Base-by-base conservation (phyloP, 2,797 vertebrate species). In the Columba guinea region DNA sequence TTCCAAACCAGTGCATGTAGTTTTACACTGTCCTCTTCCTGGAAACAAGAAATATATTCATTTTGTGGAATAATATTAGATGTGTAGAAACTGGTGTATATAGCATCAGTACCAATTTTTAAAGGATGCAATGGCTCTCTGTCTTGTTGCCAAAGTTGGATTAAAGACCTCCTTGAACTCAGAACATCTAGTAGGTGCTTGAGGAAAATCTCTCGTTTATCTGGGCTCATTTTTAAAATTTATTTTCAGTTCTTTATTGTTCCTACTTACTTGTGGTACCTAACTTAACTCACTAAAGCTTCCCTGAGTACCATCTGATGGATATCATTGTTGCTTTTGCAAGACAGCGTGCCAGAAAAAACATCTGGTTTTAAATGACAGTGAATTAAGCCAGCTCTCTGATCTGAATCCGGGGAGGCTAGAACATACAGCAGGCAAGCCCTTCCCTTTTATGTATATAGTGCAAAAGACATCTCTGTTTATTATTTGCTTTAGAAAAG, bases 341-440 rank as follows among this genome's bases (percentile, higher is more conserved):
- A 91, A 95, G 62, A 87, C 7, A 92, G 11, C 48, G 22, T 94
- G 85, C 76, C 74, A 96, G 94, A 89, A 96, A 94, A 88, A 93
- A 86, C 94, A 91, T 89, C 87, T 96, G 90, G 44, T 96, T 95
- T 96, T 94, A 94, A 95, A 85, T 93, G 87, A 91, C 79, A 94
- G 53, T 77, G 44, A 93, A 91, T 95, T 84, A 94, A 63, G 48
- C 89, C 90, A 92, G 7, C 35, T 91, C 92, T 95, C 81, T 93
- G 79, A 95, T 96, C 75, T 94, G 92, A 92, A 82, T 94, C 67
- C 74, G 63, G 41, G 18, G 39, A 95, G 88, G 30, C n/a, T 76
- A 48, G 17, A 64, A 59, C 64, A 60, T 69, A 89, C 12, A 93
- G 28, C 81, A 83, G 37, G 6, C 49, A 88, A 95, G 18, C 15